These are phyloP conservation scores for Lacerta agilis DNA, from an alignment of 2,797 vertebrate genomes.

Conservation along the genomic window DNA sequence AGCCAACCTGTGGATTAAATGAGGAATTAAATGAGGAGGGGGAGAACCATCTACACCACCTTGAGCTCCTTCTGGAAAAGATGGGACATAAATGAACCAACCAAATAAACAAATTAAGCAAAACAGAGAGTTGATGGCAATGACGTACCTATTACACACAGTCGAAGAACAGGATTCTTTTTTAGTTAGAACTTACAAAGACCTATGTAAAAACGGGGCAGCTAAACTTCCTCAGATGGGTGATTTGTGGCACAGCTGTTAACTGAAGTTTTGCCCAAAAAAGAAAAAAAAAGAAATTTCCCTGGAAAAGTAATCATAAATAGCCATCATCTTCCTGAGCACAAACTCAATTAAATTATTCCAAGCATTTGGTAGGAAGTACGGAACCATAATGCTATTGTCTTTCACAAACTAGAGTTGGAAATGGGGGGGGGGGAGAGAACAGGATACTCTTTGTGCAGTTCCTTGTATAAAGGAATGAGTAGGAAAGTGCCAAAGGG, in stretches of 20 bases:
- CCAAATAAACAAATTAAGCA: too few species aligned
- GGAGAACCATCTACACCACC: too few species aligned
- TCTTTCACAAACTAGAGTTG: constrained; percentile 13
- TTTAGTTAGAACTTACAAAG: constrained; percentile 28
- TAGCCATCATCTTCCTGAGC: constrained; percentile 15
- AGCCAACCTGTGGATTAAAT: too few species aligned
- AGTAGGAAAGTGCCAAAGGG: background rate
- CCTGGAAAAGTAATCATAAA: constrained; percentile 35
- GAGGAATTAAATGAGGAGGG: too few species aligned
- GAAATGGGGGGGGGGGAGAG: constrained; percentile 30
- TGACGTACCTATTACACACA: background rate
- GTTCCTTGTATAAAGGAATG: constrained; percentile 4
- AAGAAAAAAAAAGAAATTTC: background rate
- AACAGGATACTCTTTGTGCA: constrained; percentile 39
- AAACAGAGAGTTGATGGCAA: background rate
- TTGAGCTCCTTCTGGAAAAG: too few species aligned
- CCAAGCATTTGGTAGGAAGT: constrained; percentile 34
- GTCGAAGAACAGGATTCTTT: constrained; percentile 2
- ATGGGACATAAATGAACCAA: too few species aligned
- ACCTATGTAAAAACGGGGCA: background rate
- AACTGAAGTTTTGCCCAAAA: background rate
- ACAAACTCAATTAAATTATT: background rate
- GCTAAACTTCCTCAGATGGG: background rate
- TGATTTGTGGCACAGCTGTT: background rate
- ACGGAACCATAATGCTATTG: background rate